A percentile compares a stretch with the other conserved stretches of the same genome.
phyloP scores from a whole-genome alignment of 1,140 invertebrate genomes.

The Acyrthosiphon pisum region DNA sequence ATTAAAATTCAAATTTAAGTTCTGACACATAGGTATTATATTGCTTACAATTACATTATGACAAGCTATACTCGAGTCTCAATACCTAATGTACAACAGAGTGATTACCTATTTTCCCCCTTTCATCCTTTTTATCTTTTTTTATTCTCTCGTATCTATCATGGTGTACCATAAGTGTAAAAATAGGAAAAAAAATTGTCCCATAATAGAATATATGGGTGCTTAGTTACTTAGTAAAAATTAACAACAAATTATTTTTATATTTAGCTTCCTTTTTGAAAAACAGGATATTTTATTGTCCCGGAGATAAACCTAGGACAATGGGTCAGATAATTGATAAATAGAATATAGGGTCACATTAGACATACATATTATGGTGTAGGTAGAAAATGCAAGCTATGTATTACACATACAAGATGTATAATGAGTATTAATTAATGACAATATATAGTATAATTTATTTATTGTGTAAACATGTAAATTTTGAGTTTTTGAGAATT shows the following conservation, averaged over 20 bases:
- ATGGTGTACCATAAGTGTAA: background rate
- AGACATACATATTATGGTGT: no score
- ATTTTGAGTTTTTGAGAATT: background rate
- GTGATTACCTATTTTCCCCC: background rate
- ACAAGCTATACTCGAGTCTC: no score
- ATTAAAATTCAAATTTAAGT: no score
- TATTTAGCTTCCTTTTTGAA: background rate
- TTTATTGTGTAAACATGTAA: background rate
- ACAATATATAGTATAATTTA: background rate
- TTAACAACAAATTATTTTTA: background rate
- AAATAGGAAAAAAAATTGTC: background rate
- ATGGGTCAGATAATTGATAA: background rate
- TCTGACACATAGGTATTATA: no score
- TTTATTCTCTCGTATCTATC: background rate
- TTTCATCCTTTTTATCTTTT: background rate
- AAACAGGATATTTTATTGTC: background rate
- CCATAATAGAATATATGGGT: background rate
- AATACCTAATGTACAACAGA: no score
- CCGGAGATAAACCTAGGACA: background rate
- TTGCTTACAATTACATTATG: no score
- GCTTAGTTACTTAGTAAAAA: background rate
- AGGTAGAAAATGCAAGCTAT: background rate
- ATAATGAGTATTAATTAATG: background rate
- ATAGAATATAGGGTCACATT: background rate
- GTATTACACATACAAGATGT: background rate